These are phyloP conservation scores for Prietella phreatophila DNA, from an alignment of 2,113 vertebrate species.

Conservation along the genomic window DNA sequence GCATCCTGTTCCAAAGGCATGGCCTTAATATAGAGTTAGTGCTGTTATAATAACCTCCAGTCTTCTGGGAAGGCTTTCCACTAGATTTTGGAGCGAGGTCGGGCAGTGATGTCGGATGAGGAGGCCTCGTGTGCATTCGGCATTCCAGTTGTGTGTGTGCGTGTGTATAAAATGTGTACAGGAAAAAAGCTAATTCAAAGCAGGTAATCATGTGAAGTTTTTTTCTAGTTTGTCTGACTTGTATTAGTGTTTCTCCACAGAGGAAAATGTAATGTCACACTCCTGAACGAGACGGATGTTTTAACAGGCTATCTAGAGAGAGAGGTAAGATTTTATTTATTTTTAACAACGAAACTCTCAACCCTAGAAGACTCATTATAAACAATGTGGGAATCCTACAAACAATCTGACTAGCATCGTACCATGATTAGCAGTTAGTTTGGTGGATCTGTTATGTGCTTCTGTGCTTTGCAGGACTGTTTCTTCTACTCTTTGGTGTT, in stretches of 20 bases:
- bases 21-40: background rate
- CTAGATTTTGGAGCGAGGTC: background rate
- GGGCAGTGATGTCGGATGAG: background rate
- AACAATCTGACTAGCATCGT: no score
- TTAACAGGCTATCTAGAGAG: constrained; percentile 85
- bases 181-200: background rate
- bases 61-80: background rate
- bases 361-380: background rate
- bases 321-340: constrained; percentile 66
- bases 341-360: background rate
- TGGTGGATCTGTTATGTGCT: background rate
- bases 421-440: background rate
- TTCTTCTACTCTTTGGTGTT: constrained; percentile 96
- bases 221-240: background rate
- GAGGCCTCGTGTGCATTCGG: background rate
- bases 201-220: background rate
- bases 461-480: constrained; percentile 77
- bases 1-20: background rate
- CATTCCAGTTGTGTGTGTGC: background rate
- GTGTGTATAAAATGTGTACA: background rate
- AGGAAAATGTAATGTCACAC: constrained; percentile 91
- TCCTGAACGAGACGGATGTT: constrained; percentile 89
- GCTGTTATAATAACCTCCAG: background rate
- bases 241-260: constrained; percentile 61
- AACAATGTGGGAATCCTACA: background rate